These are phyloP conservation scores for Drosophila kurseongensis DNA, from an alignment of 1,140 invertebrate species.

Conservation along the genomic window DNA sequence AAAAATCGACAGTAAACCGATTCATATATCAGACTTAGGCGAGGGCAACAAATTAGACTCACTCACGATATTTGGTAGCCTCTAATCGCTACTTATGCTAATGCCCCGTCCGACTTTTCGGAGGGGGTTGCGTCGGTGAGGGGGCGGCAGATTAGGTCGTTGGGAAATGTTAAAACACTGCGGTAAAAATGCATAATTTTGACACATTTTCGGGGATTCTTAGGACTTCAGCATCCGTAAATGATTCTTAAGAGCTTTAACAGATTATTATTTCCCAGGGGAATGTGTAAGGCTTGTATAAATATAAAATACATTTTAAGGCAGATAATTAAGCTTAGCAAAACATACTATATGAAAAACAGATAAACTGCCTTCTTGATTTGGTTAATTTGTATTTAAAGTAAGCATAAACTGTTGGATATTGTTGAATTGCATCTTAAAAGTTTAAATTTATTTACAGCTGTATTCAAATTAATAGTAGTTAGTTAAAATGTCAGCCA, in stretches of 20 bases:
- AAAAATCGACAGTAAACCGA: conserved; percentile 10
- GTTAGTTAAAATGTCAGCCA: background rate
- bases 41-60: conserved; percentile 47
- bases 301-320: background rate
- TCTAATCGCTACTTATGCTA: conserved; percentile 57
- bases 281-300: background rate
- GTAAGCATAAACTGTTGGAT: no score
- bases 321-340: background rate
- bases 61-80: conserved; percentile 18
- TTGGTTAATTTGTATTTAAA: no score
- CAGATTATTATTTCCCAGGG: background rate
- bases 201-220: conserved; percentile 17
- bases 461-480: background rate
- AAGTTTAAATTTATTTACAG: no score
- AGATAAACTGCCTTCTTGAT: no score
- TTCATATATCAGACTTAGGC: conserved; percentile 55
- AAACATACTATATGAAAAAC: no score
- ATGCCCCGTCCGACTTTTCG: conserved; percentile 18
- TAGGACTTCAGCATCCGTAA: background rate
- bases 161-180: conserved; percentile 31
- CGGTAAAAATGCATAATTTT: conserved; percentile 26
- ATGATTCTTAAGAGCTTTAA: background rate
- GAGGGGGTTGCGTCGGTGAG: background rate
- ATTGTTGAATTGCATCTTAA: no score
- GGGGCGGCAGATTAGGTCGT: background rate